Percentiles rank a stretch among this genome's conserved stretches.
Evolutionary conservation across 2,888 invertebrate genomes (phyloP).

Genomic region (Zygogramma bicolorata): DNA sequence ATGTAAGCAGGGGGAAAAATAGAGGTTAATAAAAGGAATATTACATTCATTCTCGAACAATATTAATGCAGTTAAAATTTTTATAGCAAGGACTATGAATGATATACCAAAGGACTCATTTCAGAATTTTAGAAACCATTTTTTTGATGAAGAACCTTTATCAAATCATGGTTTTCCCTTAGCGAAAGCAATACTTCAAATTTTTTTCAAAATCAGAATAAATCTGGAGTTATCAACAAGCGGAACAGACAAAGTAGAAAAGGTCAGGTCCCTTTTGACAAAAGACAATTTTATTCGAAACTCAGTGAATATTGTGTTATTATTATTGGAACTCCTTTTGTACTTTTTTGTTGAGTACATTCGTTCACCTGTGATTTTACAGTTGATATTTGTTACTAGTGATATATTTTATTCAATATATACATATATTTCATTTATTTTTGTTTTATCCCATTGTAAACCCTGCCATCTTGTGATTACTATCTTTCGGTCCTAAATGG

Average conservation of each 20-base stretch:
- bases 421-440: no score
- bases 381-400: no score
- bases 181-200: not conserved
- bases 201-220: constrained; percentile 35
- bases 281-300: constrained; percentile 14
- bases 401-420: no score
- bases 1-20: constrained; percentile 12
- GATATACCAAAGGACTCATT: not conserved
- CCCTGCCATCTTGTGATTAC: no score
- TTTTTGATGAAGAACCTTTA: constrained; percentile 16
- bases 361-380: no score
- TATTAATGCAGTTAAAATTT: not conserved
- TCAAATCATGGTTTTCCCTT: constrained; percentile 9
- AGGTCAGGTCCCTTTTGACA: constrained; percentile 10
- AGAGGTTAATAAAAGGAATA: not conserved
- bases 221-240: constrained; percentile 25
- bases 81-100: not conserved
- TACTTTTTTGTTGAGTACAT: no score
- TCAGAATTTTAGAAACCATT: constrained; percentile 14
- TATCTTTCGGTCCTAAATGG: no score
- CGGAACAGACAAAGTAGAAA: constrained; percentile 10
- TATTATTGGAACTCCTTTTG: no score
- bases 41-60: not conserved
- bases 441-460: no score
- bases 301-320: not conserved